Conservation (phyloP, 2,797 vertebrate species). For the Nannoperca obscura region DNA sequence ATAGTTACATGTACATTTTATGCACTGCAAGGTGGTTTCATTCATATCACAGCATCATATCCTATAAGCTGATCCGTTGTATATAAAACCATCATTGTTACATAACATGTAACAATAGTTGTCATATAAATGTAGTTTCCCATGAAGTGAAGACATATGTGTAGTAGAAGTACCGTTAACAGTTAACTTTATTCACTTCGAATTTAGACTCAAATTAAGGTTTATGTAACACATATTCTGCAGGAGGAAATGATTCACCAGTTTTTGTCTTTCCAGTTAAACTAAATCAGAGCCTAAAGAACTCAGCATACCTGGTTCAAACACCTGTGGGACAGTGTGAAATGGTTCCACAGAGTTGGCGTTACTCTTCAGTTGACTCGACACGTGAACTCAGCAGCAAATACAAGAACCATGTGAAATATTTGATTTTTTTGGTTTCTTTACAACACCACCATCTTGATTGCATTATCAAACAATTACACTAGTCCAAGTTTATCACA, state of each 20-base stretch:
- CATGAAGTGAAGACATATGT: not conserved
- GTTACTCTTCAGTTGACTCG: not conserved
- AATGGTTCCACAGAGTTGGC: too few relatives aligned
- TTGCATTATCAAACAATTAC: not conserved
- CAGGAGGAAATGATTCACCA: not conserved
- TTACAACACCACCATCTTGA: slow-evolving; percentile 1
- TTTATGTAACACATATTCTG: not conserved
- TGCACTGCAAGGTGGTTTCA: too few relatives aligned
- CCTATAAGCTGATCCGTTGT: not conserved
- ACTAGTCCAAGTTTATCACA: not conserved
- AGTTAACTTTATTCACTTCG: not conserved
- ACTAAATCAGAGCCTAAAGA: not conserved
- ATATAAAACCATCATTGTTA: not conserved
- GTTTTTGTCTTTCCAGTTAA: not conserved
- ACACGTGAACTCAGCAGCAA: not conserved
- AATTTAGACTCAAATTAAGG: not conserved
- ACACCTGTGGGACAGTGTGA: not conserved
- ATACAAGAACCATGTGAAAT: not conserved
- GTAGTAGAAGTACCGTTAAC: not conserved
- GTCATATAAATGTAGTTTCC: not conserved
- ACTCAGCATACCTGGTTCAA: not conserved
- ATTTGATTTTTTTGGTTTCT: not conserved
- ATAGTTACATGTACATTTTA: too few relatives aligned
- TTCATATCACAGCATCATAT: not conserved
- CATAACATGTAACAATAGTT: not conserved